Base-by-base conservation (phyloP, 2,113 vertebrate genomes). In the Pollachius pollachius region DNA sequence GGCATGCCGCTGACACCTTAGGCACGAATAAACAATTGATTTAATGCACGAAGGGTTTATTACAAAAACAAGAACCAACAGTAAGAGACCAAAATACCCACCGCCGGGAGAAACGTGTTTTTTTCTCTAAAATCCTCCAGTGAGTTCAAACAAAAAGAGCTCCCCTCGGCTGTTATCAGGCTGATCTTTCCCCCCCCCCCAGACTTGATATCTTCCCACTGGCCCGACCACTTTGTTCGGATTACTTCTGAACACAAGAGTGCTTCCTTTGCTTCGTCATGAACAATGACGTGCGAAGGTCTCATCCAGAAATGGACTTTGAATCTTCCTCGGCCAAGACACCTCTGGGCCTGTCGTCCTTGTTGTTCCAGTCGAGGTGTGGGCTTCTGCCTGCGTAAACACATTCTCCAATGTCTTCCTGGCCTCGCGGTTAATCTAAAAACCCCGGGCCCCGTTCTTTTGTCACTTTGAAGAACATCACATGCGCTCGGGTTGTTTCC, bases 391-490 rank as follows among this genome's bases (percentile, higher is more conserved):
- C 41, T 23, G 7, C 41, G 41, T 9, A 48, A 48, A 48, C 41
- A 48, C 11, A 48, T 48, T 48, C 41, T 48, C 2, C 2, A 48
- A 48, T 11, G 41, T 48, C 41, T 48, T 13, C 9, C 9, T 11
- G 41, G 41, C 41, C 41, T 9, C 9, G 41, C 41, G 41, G 41
- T 48, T 48, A 48, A 48, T 48, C 11, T 48, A 13, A 48, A 48
- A 57, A 57, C 54, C 54, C n/a, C 16, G 54, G n/a, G 30, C 9
- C 25, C 25, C 54, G 18, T 21, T 5, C 15, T 57, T 3, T 56
- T 64, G 84, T 80, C 79, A 73, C 25, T 52, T 77, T 79, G 60
- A 65, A 70, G 67, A 54, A 81, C 62, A 72, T 74, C 78, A 76
- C 25, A 74, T 81, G 75, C 41, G 41, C 6, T 48, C 12, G 0